Conservation (phyloP, 2,113 vertebrate genomes). For the Probosciger aterrimus region DNA sequence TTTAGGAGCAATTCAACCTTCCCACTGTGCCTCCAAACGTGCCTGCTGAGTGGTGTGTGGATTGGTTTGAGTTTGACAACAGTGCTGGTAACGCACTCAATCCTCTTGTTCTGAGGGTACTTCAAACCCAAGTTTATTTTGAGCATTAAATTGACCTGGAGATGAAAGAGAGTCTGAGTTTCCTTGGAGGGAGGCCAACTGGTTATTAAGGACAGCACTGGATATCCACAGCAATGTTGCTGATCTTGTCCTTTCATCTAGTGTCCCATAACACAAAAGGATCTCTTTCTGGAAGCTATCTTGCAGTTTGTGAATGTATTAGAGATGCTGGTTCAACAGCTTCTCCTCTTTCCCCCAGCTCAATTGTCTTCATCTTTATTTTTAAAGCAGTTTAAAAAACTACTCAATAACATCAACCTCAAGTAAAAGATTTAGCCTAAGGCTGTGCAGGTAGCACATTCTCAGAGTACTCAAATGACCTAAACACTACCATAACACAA, state of each 20-base stretch:
- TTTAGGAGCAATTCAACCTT: not conserved
- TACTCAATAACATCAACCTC: not conserved
- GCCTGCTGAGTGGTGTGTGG: not conserved
- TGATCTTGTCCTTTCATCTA: slow-evolving; percentile 4
- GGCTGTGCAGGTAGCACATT: not conserved
- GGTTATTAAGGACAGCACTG: not conserved
- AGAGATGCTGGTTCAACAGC: not conserved
- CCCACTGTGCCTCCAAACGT: not conserved
- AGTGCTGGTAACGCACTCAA: not conserved
- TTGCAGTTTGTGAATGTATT: not conserved
- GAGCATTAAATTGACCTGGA: slow-evolving; percentile 37
- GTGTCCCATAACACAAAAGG: not conserved
- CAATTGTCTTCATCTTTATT: not conserved
- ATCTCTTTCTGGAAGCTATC: not conserved
- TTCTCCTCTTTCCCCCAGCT: not conserved
- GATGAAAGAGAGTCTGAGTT: slow-evolving; percentile 12
- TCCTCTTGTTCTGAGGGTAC: not conserved
- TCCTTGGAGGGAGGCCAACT: slow-evolving; percentile 30
- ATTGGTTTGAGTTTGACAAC: not conserved
- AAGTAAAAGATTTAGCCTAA: not conserved
- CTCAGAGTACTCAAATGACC: not conserved
- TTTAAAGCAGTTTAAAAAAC: not conserved
- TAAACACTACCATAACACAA: not conserved
- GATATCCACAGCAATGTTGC: not conserved
- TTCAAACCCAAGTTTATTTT: not conserved